phyloP scores from a whole-genome alignment of 2,797 vertebrate genomes.

The Naso thynnoides region DNA sequence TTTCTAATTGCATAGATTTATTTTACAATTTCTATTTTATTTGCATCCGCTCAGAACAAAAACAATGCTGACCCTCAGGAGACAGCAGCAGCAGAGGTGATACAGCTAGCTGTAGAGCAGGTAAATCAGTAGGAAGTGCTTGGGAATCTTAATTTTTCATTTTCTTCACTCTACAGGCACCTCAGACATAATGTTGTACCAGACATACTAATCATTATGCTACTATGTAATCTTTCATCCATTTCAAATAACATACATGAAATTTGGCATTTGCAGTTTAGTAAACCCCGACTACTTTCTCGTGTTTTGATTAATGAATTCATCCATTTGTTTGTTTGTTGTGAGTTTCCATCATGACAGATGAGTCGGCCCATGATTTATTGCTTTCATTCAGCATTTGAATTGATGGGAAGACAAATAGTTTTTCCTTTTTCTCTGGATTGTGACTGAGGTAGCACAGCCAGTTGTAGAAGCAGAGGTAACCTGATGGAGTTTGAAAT shows the following conservation, averaged over 20 bases:
- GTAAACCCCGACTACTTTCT: neutral
- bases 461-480: slow-evolving; percentile 74
- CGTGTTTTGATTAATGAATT: neutral
- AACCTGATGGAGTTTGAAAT: slow-evolving; percentile 52
- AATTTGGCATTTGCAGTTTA: neutral
- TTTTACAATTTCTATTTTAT: slow-evolving; percentile 39
- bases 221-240: slow-evolving; percentile 3
- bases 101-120: slow-evolving; percentile 61
- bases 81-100: slow-evolving; percentile 48
- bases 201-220: slow-evolving; percentile 7
- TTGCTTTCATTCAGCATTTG: slow-evolving; percentile 16
- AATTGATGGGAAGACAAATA: slow-evolving; percentile 30
- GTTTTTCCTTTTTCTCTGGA: slow-evolving; percentile 66
- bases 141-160: slow-evolving; percentile 17
- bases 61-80: slow-evolving; percentile 68
- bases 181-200: slow-evolving; percentile 32
- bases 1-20: neutral
- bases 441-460: slow-evolving; percentile 57
- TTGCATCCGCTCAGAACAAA: slow-evolving; percentile 60
- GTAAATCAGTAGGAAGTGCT: slow-evolving; percentile 60
- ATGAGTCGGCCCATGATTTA: slow-evolving; percentile 6
- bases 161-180: slow-evolving; percentile 39
- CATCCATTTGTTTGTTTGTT: neutral
- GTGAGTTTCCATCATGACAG: slow-evolving; percentile 8
- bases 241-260: neutral